These are phyloP conservation scores for Aegithalos caudatus DNA, from an alignment of 2,113 vertebrate species.

Conservation along the genomic window DNA sequence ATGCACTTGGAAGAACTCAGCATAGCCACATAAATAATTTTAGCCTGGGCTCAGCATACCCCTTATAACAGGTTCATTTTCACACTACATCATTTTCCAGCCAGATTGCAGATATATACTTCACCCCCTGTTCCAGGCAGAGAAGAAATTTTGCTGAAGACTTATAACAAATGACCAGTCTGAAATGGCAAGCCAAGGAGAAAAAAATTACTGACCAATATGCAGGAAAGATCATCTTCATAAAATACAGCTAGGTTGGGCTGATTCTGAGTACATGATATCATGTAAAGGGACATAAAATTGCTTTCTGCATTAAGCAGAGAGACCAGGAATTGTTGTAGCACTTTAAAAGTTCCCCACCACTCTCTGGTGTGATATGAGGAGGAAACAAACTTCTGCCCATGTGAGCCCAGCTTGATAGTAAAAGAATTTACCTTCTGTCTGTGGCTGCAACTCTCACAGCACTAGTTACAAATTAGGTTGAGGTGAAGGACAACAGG, in stretches of 20 bases:
- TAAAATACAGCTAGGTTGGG: neutral
- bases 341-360: neutral
- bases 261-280: neutral
- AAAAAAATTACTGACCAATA: neutral
- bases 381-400: neutral
- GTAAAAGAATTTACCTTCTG: neutral
- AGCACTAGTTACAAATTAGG: neutral
- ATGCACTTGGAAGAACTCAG: neutral
- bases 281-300: slow-evolving; percentile 18
- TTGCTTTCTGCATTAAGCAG: neutral
- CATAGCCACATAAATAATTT: slow-evolving; percentile 23
- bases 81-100: neutral
- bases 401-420: rapidly evolving
- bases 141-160: slow-evolving; percentile 1
- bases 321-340: neutral
- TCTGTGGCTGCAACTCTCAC: neutral
- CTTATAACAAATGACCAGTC: neutral
- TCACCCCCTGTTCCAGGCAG: neutral
- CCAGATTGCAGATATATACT: neutral
- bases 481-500: neutral
- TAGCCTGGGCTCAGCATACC: neutral
- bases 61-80: slow-evolving; percentile 10
- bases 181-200: neutral
- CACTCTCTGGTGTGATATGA: neutral
- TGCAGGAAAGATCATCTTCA: neutral